Percentiles rank a stretch among this genome's conserved stretches.
Conservation (phyloP, 2,888 invertebrate genomes). For the Nycteola revayana region DNA sequence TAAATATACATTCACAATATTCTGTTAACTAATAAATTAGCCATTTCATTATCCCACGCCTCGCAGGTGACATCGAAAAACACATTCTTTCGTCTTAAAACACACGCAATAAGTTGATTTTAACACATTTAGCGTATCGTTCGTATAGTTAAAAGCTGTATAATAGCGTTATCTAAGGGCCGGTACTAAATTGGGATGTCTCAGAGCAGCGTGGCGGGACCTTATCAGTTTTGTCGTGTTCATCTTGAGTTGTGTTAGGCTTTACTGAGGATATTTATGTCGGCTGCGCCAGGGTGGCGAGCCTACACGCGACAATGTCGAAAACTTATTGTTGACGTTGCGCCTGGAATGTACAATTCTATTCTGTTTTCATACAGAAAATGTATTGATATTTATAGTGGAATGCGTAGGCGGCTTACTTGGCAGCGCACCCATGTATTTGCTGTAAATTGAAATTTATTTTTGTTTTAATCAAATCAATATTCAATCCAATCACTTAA, state of each 20-base stretch:
- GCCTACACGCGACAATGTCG: conserved; percentile 68
- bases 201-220: conserved; percentile 63
- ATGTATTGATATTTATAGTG: conserved; percentile 22
- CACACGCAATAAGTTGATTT: conserved; percentile 65
- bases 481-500: too few relatives aligned
- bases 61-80: conserved; percentile 42
- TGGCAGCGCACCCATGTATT: too few relatives aligned
- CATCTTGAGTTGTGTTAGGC: conserved; percentile 81
- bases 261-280: conserved; percentile 77
- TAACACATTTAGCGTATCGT: conserved; percentile 78
- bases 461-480: too few relatives aligned
- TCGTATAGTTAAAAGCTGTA: conserved; percentile 81
- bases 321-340: conserved; percentile 63
- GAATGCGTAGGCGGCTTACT: too few relatives aligned
- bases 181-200: conserved; percentile 82
- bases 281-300: conserved; percentile 57
- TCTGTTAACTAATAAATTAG: not conserved
- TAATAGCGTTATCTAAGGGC: conserved; percentile 78
- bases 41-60: conserved; percentile 31
- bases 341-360: conserved; percentile 37
- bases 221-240: conserved; percentile 81
- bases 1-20: too few relatives aligned
- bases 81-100: conserved; percentile 49
- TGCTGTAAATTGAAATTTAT: too few relatives aligned
- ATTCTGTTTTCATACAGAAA: conserved; percentile 33